A percentile compares a stretch with the other conserved stretches of the same genome.
Conservation (phyloP, 2,888 invertebrate species). For the Galerucella calmariensis region DNA sequence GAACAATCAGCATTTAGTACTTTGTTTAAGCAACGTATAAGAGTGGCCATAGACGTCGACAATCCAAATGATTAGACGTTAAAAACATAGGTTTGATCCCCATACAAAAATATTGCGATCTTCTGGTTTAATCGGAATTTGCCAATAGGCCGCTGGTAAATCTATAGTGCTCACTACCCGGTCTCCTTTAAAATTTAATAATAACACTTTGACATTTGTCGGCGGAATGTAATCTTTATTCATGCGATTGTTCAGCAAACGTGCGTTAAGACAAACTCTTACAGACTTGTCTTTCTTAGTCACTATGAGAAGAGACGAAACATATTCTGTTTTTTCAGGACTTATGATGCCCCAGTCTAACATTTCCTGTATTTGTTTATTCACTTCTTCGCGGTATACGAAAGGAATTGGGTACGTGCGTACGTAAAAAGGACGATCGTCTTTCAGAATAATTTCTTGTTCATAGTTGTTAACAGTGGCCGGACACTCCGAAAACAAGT, state of each 20-base stretch:
- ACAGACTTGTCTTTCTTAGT: conserved; percentile 40
- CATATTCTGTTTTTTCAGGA: conserved; percentile 29
- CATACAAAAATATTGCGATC: conserved; percentile 38
- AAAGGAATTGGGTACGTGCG: conserved; percentile 26
- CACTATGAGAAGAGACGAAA: conserved; percentile 33
- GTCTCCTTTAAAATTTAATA: conserved; percentile 27
- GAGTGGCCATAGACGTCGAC: not conserved
- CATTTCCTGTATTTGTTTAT: conserved; percentile 25
- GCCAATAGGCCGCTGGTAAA: conserved; percentile 39
- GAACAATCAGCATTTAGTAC: not conserved
- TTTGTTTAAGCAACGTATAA: not conserved
- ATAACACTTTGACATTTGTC: conserved; percentile 17
- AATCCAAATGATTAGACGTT: conserved; percentile 1
- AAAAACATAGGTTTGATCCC: conserved; percentile 37
- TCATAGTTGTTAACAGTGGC: too few species aligned
- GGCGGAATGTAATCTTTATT: conserved; percentile 30
- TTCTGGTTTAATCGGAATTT: conserved; percentile 37
- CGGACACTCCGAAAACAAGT: too few species aligned
- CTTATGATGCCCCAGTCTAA: conserved; percentile 29
- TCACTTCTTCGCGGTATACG: conserved; percentile 4
- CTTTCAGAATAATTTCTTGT: conserved; percentile 21
- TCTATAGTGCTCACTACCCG: conserved; percentile 34
- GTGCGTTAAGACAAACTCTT: conserved; percentile 43
- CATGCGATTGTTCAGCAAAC: conserved; percentile 35
- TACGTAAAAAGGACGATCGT: conserved; percentile 23